Evolutionary conservation across 2,888 invertebrate genomes (phyloP).

Genomic region (Eupithecia insigniata): DNA sequence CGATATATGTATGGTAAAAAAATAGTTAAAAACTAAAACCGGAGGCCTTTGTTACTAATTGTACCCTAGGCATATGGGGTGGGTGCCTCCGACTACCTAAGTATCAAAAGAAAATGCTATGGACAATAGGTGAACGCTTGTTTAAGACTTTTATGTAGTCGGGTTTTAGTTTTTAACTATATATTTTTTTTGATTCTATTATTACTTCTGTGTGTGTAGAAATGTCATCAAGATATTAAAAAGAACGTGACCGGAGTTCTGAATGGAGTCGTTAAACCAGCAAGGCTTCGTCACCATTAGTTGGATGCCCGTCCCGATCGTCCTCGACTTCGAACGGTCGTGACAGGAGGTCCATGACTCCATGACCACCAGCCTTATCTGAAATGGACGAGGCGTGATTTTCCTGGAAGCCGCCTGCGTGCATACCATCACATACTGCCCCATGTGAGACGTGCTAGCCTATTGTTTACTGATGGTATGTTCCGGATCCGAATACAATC

Average conservation of each 20-base stretch:
- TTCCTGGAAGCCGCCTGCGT: slow-evolving; percentile 51
- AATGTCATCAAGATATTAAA: slow-evolving; percentile 4
- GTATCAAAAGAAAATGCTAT: no score
- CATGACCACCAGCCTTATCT: slow-evolving; percentile 54
- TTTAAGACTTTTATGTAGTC: no score
- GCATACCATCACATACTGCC: slow-evolving; percentile 39
- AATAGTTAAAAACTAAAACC: no score
- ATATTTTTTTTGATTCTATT: background rate
- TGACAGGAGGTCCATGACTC: slow-evolving; percentile 41
- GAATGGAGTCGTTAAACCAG: background rate
- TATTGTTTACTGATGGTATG: slow-evolving; percentile 32
- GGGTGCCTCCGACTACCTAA: no score
- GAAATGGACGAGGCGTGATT: slow-evolving; percentile 49
- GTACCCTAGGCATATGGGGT: no score
- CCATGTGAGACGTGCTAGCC: slow-evolving; percentile 24
- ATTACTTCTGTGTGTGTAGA: background rate
- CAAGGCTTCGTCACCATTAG: background rate
- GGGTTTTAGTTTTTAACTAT: no score
- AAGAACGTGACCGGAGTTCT: slow-evolving; percentile 2
- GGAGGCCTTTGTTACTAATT: no score
- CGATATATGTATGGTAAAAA: no score
- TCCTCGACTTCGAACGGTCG: slow-evolving; percentile 57
- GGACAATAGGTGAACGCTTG: no score
- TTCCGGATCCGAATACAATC: slow-evolving; percentile 33
- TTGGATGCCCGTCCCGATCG: background rate